These are phyloP conservation scores for Paraescarpia echinospica DNA, from an alignment of 1,140 invertebrate species.

Conservation along the genomic window DNA sequence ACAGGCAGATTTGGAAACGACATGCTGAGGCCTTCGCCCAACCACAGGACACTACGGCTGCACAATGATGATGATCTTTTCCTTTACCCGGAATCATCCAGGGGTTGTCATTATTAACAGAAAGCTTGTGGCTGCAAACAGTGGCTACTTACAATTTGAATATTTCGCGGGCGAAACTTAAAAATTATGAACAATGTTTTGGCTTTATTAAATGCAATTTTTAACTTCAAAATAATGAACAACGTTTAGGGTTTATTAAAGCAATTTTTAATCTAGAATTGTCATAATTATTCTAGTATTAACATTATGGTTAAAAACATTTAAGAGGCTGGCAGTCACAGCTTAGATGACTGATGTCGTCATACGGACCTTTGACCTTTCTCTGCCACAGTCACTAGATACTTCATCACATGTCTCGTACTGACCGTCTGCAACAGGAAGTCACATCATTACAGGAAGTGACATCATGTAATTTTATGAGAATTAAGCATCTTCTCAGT, in stretches of 20 bases:
- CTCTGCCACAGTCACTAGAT: conserved; percentile 90
- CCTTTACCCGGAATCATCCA: not conserved
- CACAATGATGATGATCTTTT: too few relatives aligned
- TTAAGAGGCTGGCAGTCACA: too few relatives aligned
- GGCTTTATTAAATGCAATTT: too few relatives aligned
- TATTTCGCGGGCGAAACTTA: too few relatives aligned
- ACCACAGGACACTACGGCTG: too few relatives aligned
- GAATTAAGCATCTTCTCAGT: not conserved
- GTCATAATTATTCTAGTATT: not conserved
- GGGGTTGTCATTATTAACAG: not conserved
- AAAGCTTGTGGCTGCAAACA: not conserved
- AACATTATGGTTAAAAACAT: not conserved
- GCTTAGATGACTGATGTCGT: not conserved
- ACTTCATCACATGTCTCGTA: conserved; percentile 94
- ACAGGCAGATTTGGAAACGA: too few relatives aligned
- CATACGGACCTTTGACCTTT: not conserved
- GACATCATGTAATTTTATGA: not conserved
- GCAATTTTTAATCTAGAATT: not conserved
- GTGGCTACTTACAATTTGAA: too few relatives aligned
- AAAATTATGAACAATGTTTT: too few relatives aligned
- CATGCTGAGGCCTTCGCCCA: too few relatives aligned
- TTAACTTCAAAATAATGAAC: not conserved
- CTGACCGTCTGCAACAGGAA: conserved; percentile 75
- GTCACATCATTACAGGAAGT: not conserved
- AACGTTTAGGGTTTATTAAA: not conserved